These are phyloP conservation scores for Drosophila miranda DNA, from an alignment of 1,140 invertebrate genomes.

Conservation along the genomic window DNA sequence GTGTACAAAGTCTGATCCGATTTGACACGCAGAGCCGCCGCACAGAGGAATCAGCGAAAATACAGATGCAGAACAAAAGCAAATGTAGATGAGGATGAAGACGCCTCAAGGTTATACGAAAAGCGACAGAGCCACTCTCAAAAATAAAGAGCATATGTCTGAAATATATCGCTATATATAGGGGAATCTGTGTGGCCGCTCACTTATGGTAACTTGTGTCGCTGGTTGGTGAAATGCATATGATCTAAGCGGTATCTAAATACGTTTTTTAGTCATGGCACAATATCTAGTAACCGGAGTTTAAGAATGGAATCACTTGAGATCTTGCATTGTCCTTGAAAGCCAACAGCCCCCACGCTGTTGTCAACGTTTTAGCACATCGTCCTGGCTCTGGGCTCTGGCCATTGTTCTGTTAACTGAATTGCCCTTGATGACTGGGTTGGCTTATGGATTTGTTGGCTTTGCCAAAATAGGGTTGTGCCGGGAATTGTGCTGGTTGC, in stretches of 20 bases:
- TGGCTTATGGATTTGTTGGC: slow-evolving; percentile 48
- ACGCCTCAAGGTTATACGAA: slow-evolving; percentile 20
- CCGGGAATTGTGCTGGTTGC: slow-evolving; percentile 27
- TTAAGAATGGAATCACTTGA: no score
- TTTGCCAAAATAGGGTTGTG: slow-evolving; percentile 35
- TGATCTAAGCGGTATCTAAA: no score
- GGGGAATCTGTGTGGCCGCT: no score
- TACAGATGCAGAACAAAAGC: slow-evolving; percentile 14
- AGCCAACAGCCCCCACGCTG: no score
- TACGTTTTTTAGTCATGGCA: no score
- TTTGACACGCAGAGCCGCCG: slow-evolving; percentile 71
- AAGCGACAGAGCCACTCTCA: not conserved
- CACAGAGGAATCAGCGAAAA: slow-evolving; percentile 18
- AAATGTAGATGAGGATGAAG: slow-evolving; percentile 6
- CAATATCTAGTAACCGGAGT: no score
- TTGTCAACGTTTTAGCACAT: not conserved
- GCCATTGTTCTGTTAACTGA: slow-evolving; percentile 52
- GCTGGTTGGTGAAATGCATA: no score
- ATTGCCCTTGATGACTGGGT: slow-evolving; percentile 46
- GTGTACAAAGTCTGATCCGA: slow-evolving; percentile 67
- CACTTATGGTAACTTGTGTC: no score
- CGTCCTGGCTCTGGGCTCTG: not conserved
- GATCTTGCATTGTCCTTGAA: no score
- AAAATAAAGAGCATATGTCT: no score
- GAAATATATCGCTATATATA: no score